Evolutionary conservation across 2,888 invertebrate species (phyloP).

Genomic region (Habrosyne pyritoides): DNA sequence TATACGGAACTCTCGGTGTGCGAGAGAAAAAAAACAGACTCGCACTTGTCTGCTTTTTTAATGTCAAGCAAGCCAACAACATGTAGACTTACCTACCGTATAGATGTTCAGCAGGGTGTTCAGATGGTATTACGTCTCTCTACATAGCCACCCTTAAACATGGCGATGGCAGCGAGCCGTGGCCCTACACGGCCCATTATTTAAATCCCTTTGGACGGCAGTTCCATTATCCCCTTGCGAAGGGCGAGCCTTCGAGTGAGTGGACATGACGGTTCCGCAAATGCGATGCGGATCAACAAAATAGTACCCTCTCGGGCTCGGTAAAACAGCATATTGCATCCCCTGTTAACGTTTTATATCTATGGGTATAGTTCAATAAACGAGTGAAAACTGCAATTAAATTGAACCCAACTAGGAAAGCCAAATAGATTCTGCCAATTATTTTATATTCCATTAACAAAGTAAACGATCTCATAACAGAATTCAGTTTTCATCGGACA

Average conservation of each 20-base stretch:
- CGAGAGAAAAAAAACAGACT: too few relatives aligned
- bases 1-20: too few relatives aligned
- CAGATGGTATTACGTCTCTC: too few relatives aligned
- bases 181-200: constrained; percentile 65
- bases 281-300: constrained; percentile 53
- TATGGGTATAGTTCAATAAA: background rate
- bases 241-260: constrained; percentile 47
- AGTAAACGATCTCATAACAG: background rate
- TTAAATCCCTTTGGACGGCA: constrained; percentile 72
- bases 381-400: background rate
- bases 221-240: constrained; percentile 62
- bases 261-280: constrained; percentile 55
- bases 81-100: too few relatives aligned
- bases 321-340: constrained; percentile 16
- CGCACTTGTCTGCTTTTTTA: too few relatives aligned
- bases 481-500: background rate
- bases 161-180: constrained; percentile 37
- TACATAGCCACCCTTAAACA: constrained; percentile 47
- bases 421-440: background rate
- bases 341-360: constrained; percentile 2
- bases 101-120: too few relatives aligned
- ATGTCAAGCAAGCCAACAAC: too few relatives aligned
- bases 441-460: background rate
- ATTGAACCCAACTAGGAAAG: background rate
- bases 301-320: constrained; percentile 36